These are phyloP conservation scores for Acleris laterana DNA, from an alignment of 2,888 invertebrate species.

Conservation along the genomic window DNA sequence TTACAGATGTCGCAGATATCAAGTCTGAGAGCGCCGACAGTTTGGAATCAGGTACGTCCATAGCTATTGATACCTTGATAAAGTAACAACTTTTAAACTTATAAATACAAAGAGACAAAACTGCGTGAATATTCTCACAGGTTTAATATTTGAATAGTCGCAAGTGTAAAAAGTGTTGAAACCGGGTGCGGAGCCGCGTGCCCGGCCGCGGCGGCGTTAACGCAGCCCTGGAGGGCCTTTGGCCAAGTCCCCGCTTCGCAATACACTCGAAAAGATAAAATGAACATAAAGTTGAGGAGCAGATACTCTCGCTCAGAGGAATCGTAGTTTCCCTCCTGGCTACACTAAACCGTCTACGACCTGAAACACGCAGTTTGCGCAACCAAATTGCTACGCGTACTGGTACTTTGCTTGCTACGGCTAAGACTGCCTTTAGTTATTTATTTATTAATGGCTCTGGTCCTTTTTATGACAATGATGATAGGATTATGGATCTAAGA, in stretches of 20 bases:
- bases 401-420: slow-evolving; percentile 26
- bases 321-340: slow-evolving; percentile 79
- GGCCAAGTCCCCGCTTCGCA: slow-evolving; percentile 76
- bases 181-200: slow-evolving; percentile 60
- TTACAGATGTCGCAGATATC: slow-evolving; percentile 75
- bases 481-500: no score
- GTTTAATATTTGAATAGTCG: slow-evolving; percentile 80
- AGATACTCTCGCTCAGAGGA: slow-evolving; percentile 80
- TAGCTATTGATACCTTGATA: background rate
- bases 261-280: slow-evolving; percentile 83
- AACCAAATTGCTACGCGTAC: slow-evolving; percentile 47
- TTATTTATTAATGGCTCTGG: slow-evolving; percentile 7
- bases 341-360: slow-evolving; percentile 73
- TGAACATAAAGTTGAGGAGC: slow-evolving; percentile 83
- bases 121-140: slow-evolving; percentile 53
- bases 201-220: slow-evolving; percentile 75
- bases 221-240: slow-evolving; percentile 81
- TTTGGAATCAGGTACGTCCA: slow-evolving; percentile 71
- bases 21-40: slow-evolving; percentile 81
- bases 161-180: slow-evolving; percentile 74
- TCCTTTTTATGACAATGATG: slow-evolving; percentile 6
- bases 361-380: slow-evolving; percentile 68
- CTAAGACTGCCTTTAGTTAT: slow-evolving; percentile 8
- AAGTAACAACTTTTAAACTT: slow-evolving; percentile 24
- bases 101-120: slow-evolving; percentile 51